A percentile compares a stretch with the other conserved stretches of the same genome.
Conservation (phyloP, 2,888 invertebrate species). For the Eilema depressum region DNA sequence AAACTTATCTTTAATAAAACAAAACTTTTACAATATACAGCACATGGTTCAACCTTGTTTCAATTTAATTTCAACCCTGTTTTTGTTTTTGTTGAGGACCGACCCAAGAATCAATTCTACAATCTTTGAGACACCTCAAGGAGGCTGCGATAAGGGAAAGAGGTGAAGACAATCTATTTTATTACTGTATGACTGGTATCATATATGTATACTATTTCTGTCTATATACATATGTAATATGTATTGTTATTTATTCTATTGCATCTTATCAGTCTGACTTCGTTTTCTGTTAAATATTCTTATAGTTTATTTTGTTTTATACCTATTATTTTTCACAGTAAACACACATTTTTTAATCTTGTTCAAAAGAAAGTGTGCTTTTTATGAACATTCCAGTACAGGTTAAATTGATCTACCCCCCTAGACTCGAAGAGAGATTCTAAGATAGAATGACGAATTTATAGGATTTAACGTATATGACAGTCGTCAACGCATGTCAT, state of each 20-base stretch:
- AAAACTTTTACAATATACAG: constrained; percentile 52
- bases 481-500: no score
- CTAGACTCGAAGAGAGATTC: no score
- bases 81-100: constrained; percentile 73
- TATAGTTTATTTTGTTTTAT: constrained; percentile 20
- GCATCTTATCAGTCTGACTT: constrained; percentile 15
- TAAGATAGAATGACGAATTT: no score
- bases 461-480: no score
- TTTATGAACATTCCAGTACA: constrained; percentile 16
- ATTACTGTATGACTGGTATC: constrained; percentile 59
- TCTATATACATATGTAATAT: constrained; percentile 23
- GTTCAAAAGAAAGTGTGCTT: constrained; percentile 28
- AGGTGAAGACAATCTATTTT: constrained; percentile 66
- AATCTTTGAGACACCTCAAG: constrained; percentile 76
- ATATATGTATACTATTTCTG: constrained; percentile 46
- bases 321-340: neutral
- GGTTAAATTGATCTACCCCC: neutral
- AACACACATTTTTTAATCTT: neutral
- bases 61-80: constrained; percentile 65
- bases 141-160: constrained; percentile 73
- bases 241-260: constrained; percentile 16
- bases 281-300: constrained; percentile 25
- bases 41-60: constrained; percentile 52
- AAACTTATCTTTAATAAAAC: constrained; percentile 43
- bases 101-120: constrained; percentile 76